Base-by-base conservation (phyloP, 2,888 invertebrate species). In the Dioctria linearis region DNA sequence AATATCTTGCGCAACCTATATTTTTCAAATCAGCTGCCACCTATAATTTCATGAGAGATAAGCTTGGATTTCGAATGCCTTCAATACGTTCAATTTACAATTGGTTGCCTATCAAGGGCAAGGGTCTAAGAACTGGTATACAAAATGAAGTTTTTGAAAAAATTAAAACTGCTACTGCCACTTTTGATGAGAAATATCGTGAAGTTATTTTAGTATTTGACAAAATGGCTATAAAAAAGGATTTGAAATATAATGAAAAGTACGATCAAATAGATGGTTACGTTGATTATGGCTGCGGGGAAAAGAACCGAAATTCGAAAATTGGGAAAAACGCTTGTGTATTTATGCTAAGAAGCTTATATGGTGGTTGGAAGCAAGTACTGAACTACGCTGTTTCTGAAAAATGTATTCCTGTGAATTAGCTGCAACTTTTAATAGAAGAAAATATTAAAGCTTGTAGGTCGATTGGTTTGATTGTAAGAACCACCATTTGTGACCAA, bases 1-100 rank as follows among this genome's bases (percentile, higher is more conserved):
- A 71, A 40, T 54, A n/a, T 13, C 49, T 71, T 37, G 51, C 71
- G 2, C 71, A 71, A 51, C 39, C 51, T 8, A 51, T 71, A 39
- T 5, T 25, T 37, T 39, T 71, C 37, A 51, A 71, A 9, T 71
- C 51, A 9, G 54, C 54, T 51, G 51, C 11, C 37, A 51, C 71
- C 2, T 71, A 54, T 9, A 51, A 40, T 9, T 67, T 43, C 43
- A 46, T 67, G 46, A 67, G 67, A 9, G 6, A 67, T 43, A 13
- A 67, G 3, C 25, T 67, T 4, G 0, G 43, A 67, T 67, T 67
- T 5, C n/a, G 43, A n/a, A 43, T 67, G 49, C 67, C 67, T 13
- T 67, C 67, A 5, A 61, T 3, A 9, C 8, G 9, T 4, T 61
- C 61, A 3, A 37, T 61, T 3, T 5, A 8, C 6, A 67, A 43